Evolutionary conservation across 2,888 invertebrate genomes (phyloP).

Genomic region (Pseudococcus longispinus): DNA sequence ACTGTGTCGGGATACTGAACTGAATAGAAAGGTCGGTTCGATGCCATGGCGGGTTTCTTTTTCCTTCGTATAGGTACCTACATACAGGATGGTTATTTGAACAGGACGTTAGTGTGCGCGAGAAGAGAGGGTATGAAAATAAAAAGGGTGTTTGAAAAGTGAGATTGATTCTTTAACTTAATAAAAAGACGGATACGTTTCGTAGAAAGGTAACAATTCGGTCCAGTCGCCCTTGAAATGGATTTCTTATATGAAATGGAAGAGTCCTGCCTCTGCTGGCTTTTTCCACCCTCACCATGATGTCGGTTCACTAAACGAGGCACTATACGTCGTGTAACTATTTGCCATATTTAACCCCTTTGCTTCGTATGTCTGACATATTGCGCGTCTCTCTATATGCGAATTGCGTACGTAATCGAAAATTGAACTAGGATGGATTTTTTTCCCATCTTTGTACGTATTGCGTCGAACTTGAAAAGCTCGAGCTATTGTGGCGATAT

Average conservation of each 20-base stretch:
- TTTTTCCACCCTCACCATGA: background rate
- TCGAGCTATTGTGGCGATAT: background rate
- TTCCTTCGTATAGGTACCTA: background rate
- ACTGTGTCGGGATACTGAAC: background rate
- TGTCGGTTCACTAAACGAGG: background rate
- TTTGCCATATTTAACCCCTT: background rate
- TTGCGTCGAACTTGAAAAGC: background rate
- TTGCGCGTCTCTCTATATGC: background rate
- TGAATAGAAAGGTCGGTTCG: background rate
- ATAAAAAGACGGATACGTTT: constrained; percentile 42
- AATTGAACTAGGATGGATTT: background rate
- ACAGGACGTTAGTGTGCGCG: background rate
- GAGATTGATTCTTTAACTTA: constrained; percentile 45
- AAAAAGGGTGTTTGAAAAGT: constrained; percentile 39
- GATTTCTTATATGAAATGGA: background rate
- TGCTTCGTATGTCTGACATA: background rate
- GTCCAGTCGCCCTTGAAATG: constrained; percentile 45
- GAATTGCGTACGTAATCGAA: background rate
- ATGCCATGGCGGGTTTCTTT: background rate
- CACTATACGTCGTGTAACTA: background rate
- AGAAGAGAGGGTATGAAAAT: background rate
- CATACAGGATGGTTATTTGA: background rate
- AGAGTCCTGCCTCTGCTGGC: background rate
- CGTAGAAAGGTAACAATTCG: constrained; percentile 23
- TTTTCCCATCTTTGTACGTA: background rate